Evolutionary conservation across 2,888 invertebrate species (phyloP).

Genomic region (Drosophila rubida): DNA sequence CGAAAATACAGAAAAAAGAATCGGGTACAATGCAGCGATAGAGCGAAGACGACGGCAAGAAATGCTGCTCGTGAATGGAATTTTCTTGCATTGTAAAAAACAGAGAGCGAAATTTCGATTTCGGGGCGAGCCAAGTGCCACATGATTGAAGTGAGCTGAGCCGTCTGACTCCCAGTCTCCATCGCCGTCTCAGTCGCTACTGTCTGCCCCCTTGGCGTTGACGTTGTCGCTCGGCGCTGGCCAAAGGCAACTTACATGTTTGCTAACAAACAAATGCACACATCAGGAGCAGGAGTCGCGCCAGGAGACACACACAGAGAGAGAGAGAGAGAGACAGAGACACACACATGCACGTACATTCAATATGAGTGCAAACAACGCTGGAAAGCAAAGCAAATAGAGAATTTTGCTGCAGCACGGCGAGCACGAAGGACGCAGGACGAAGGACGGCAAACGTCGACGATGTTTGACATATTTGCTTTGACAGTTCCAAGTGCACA

Average conservation of each 20-base stretch:
- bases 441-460: constrained; percentile 70
- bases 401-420: constrained; percentile 63
- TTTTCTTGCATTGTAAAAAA: constrained; percentile 74
- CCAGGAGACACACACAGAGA: constrained; percentile 55
- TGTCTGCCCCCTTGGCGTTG: constrained; percentile 19
- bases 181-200: background rate
- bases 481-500: constrained; percentile 81
- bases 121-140: constrained; percentile 61
- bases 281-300: constrained; percentile 63
- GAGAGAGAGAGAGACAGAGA: constrained; percentile 23
- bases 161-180: constrained; percentile 20
- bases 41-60: constrained; percentile 39
- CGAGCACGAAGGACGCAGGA: constrained; percentile 37
- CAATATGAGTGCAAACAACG: constrained; percentile 75
- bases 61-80: constrained; percentile 62
- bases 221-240: constrained; percentile 42
- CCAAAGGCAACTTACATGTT: constrained; percentile 79
- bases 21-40: constrained; percentile 68
- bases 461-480: constrained; percentile 80
- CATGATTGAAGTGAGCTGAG: constrained; percentile 61
- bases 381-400: constrained; percentile 75
- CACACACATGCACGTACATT: constrained; percentile 35
- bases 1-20: constrained; percentile 62
- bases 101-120: constrained; percentile 47
- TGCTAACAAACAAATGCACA: constrained; percentile 78